Conservation (phyloP, 2,888 invertebrate genomes). For the Ashinkailepas kermadecensis region DNA sequence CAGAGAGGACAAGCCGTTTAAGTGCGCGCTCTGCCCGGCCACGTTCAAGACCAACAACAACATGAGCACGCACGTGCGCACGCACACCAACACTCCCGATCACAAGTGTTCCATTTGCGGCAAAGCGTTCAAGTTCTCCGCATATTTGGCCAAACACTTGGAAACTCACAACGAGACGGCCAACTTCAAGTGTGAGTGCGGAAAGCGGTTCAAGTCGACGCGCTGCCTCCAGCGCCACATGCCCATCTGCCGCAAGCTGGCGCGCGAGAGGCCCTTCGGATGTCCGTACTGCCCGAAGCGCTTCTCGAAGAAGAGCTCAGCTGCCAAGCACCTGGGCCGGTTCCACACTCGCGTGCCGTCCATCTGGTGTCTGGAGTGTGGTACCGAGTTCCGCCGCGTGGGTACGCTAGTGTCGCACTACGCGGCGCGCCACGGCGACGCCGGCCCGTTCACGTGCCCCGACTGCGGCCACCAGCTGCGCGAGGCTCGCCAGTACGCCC, state of each 20-base stretch:
- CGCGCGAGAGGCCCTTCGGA: neutral
- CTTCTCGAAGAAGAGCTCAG: neutral
- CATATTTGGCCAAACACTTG: neutral
- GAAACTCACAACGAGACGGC: neutral
- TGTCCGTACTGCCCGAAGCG: neutral
- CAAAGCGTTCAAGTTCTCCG: neutral
- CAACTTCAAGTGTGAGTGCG: neutral
- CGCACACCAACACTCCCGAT: neutral
- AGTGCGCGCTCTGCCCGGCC: neutral
- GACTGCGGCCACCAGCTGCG: neutral
- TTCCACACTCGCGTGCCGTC: constrained; percentile 1
- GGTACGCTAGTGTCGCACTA: neutral
- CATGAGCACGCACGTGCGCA: neutral
- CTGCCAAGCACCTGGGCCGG: neutral
- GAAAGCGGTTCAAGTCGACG: neutral
- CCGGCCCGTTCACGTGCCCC: neutral
- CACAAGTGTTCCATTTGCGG: neutral
- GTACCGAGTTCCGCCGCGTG: neutral
- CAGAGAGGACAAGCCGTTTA: neutral
- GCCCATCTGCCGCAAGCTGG: neutral
- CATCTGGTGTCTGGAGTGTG: constrained; percentile 6
- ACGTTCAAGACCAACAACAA: neutral
- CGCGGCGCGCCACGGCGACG: neutral
- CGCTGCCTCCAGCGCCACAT: neutral
- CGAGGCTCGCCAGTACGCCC: neutral